phyloP scores from a whole-genome alignment of 2,888 invertebrate species.

The Philereme transversata region DNA sequence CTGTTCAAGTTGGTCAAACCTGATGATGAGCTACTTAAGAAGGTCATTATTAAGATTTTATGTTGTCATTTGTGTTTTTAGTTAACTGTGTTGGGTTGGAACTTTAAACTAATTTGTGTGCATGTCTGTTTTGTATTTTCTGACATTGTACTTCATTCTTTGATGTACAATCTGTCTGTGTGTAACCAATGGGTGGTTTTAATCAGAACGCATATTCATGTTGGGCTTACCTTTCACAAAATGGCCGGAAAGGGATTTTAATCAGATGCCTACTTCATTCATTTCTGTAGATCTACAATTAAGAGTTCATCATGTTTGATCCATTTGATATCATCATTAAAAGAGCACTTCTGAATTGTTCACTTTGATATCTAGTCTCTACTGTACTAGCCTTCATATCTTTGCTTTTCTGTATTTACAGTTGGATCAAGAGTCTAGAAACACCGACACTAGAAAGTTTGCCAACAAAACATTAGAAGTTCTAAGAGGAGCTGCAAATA shows the following conservation, averaged over 20 bases:
- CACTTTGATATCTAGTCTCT: background rate
- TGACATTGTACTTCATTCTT: background rate
- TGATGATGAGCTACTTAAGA: constrained; percentile 80
- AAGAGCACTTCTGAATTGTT: background rate
- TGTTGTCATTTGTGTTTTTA: constrained; percentile 22
- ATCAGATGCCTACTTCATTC: constrained; percentile 2
- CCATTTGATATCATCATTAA: constrained; percentile 43
- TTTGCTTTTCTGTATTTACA: constrained; percentile 45
- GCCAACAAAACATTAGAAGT: constrained; percentile 60
- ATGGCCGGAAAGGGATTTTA: background rate
- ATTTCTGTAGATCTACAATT: constrained; percentile 12
- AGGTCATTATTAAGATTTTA: constrained; percentile 67
- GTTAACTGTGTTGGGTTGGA: constrained; percentile 44
- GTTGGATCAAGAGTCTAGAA: constrained; percentile 64
- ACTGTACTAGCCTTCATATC: background rate
- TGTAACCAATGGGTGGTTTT: constrained; percentile 6
- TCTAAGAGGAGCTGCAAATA: constrained; percentile 76
- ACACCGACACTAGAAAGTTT: constrained; percentile 64
- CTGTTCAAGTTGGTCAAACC: constrained; percentile 83
- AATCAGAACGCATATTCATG: background rate
- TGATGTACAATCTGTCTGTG: background rate
- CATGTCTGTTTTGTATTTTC: constrained; percentile 38
- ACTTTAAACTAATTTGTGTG: constrained; percentile 43
- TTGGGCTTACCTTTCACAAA: constrained; percentile 1
- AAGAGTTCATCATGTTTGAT: constrained; percentile 63